Evolutionary conservation across 1,140 invertebrate genomes (phyloP).

Genomic region (Heterodera schachtii): DNA sequence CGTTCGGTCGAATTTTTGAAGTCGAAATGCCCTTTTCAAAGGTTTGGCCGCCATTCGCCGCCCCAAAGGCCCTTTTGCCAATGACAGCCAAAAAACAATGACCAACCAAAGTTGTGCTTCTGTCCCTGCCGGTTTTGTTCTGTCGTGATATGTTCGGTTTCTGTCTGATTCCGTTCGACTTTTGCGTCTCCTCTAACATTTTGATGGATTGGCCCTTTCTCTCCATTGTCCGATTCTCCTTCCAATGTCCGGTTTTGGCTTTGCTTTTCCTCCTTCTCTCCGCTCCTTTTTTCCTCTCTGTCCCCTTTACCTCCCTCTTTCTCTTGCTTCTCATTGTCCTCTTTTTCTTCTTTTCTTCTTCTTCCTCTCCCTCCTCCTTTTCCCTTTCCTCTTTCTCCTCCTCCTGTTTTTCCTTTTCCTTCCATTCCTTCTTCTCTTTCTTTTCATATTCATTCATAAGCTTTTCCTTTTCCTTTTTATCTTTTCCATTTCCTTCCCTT

Average conservation of each 20-base stretch:
- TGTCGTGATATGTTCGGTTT: no score
- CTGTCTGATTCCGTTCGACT: not conserved
- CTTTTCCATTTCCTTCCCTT: no score
- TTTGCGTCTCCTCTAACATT: not conserved
- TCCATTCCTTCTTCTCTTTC: no score
- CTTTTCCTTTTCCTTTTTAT: no score
- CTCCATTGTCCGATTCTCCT: not conserved
- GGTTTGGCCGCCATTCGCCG: no score
- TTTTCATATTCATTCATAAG: no score
- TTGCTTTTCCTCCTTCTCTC: not conserved
- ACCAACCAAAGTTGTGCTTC: not conserved
- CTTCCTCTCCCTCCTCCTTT: not conserved
- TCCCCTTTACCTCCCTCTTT: no score
- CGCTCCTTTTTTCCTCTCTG: not conserved
- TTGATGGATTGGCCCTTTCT: not conserved
- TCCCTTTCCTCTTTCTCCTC: not conserved
- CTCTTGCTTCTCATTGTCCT: no score
- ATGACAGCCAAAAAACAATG: conserved; percentile 10
- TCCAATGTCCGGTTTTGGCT: not conserved
- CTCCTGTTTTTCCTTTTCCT: no score
- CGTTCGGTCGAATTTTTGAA: no score
- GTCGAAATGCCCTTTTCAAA: not conserved
- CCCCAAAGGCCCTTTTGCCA: no score
- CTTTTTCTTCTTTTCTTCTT: not conserved
- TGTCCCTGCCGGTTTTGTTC: not conserved